These are phyloP conservation scores for Ramphastos sulfuratus DNA, from an alignment of 2,113 vertebrate genomes.

Conservation along the genomic window DNA sequence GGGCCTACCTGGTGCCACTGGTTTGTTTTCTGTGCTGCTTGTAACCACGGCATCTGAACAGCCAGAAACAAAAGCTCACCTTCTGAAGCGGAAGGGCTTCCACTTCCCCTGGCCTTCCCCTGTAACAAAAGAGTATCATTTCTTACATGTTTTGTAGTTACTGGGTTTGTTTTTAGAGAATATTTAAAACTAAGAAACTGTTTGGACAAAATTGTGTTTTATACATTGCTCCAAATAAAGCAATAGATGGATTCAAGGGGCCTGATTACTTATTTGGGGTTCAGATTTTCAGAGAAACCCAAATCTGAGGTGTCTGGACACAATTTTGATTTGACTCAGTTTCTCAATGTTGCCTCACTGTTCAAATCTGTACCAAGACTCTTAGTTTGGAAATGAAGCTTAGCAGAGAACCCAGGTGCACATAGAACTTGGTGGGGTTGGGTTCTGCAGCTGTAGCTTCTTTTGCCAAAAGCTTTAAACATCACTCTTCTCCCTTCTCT, in stretches of 20 bases:
- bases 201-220: neutral
- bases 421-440: fast-evolving
- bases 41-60: slow-evolving; percentile 26
- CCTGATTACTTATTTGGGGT: neutral
- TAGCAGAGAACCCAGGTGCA: neutral
- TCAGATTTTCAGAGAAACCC: neutral
- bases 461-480: neutral
- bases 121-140: neutral
- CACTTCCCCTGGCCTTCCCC: slow-evolving; percentile 32
- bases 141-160: neutral
- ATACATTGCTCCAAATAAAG: neutral
- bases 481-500: neutral
- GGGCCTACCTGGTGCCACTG: neutral
- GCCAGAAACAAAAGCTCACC: neutral
- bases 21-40: neutral
- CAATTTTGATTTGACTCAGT: neutral
- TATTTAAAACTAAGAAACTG: neutral
- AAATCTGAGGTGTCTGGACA: neutral
- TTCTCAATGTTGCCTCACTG: neutral
- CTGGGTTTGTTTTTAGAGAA: neutral
- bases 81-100: slow-evolving; percentile 9
- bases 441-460: neutral
- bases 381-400: fast-evolving
- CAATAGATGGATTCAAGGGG: neutral
- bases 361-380: neutral